Conservation (phyloP, 1,140 invertebrate genomes). For the Archivesica marissinica region DNA sequence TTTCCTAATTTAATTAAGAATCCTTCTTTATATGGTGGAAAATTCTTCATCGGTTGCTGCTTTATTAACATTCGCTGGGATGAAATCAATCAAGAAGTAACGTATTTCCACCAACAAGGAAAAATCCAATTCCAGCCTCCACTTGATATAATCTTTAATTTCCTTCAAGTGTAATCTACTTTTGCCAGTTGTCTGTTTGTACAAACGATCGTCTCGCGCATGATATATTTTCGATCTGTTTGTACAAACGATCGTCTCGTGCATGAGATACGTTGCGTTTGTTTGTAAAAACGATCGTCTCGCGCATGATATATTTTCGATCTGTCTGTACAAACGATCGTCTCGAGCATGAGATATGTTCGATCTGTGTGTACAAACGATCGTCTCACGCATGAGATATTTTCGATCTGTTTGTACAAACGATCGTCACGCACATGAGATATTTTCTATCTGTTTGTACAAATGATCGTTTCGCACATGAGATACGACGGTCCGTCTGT, state of each 20-base stretch:
- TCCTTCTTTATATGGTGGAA: not conserved
- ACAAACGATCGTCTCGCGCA: not conserved
- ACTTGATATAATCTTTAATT: constrained; percentile 60
- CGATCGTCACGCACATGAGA: no score
- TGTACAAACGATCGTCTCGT: no score
- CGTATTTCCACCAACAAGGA: constrained; percentile 13
- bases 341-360: no score
- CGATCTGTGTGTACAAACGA: constrained; percentile 22
- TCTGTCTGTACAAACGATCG: no score
- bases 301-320: not conserved
- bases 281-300: constrained; percentile 5
- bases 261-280: no score
- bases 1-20: constrained; percentile 52
- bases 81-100: constrained; percentile 34
- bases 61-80: constrained; percentile 30
- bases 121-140: constrained; percentile 44
- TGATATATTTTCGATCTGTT: not conserved
- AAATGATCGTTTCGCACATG: not conserved
- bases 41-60: not conserved
- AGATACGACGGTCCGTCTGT: not conserved
- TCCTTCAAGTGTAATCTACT: constrained; percentile 41
- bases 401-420: no score
- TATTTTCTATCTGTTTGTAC: constrained; percentile 33
- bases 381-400: not conserved
- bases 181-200: constrained; percentile 21